These are phyloP conservation scores for Lasius platythorax DNA, from an alignment of 2,888 invertebrate species.

Conservation along the genomic window DNA sequence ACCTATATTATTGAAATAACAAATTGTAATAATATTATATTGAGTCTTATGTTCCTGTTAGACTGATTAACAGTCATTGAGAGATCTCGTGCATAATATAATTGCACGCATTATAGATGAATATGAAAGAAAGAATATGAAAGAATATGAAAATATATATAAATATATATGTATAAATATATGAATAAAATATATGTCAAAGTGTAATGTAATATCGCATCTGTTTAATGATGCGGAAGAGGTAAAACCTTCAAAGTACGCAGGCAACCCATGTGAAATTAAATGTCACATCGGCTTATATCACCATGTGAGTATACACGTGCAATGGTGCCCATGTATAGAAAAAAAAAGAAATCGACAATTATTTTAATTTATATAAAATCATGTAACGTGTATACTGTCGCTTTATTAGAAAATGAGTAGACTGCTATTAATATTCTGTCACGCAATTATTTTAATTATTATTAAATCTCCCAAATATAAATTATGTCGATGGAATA, in stretches of 20 bases:
- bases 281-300: slow-evolving; percentile 45
- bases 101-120: slow-evolving; percentile 73
- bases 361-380: slow-evolving; percentile 77
- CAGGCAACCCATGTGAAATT: slow-evolving; percentile 31
- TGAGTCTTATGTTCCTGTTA: slow-evolving; percentile 84
- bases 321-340: slow-evolving; percentile 52
- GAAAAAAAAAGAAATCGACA: slow-evolving; percentile 68
- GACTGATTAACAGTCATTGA: slow-evolving; percentile 80
- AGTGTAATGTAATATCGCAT: slow-evolving; percentile 56
- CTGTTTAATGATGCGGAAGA: slow-evolving; percentile 57
- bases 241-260: slow-evolving; percentile 1
- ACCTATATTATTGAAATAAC: slow-evolving; percentile 67
- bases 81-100: slow-evolving; percentile 83
- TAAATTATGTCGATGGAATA: slow-evolving; percentile 75
- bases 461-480: slow-evolving; percentile 75
- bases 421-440: slow-evolving; percentile 78
- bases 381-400: slow-evolving; percentile 73
- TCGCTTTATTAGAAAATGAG: slow-evolving; percentile 78
- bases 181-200: slow-evolving; percentile 45
- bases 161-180: slow-evolving; percentile 47
- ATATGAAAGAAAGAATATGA: slow-evolving; percentile 53
- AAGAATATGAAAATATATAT: slow-evolving; percentile 49
- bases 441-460: slow-evolving; percentile 76
- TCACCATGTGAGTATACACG: slow-evolving; percentile 65
- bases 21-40: slow-evolving; percentile 74